phyloP scores from a whole-genome alignment of 2,113 vertebrate species.

The Balaeniceps rex region DNA sequence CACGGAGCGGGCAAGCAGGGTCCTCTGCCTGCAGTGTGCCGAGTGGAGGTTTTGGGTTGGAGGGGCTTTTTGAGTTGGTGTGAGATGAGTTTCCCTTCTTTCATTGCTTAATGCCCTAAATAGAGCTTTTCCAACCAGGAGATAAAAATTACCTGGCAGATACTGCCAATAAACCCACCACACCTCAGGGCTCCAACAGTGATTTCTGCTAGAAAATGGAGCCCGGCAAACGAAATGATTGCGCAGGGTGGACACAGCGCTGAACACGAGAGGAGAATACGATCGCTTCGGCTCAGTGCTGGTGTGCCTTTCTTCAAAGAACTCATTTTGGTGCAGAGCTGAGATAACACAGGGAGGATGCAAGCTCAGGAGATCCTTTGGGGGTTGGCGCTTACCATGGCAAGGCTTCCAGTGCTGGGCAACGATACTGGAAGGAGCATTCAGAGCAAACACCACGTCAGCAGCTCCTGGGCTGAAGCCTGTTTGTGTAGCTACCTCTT shows the following conservation, averaged over 20 bases:
- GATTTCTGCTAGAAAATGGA: background rate
- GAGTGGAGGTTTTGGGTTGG: background rate
- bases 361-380: background rate
- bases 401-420: rapidly evolving
- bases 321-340: rapidly evolving
- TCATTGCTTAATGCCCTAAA: background rate
- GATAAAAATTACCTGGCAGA: background rate
- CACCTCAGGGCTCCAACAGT: background rate
- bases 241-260: background rate
- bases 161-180: background rate
- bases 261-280: background rate
- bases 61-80: background rate
- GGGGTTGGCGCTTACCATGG: rapidly evolving
- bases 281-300: background rate
- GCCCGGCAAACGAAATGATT: background rate
- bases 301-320: background rate
- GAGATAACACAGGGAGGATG: rapidly evolving
- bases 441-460: background rate
- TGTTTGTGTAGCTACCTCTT: background rate
- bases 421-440: background rate
- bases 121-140: background rate
- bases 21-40: background rate
- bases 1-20: background rate
- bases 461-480: background rate
- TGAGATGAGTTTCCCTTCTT: background rate